These are phyloP conservation scores for Podilymbus podiceps DNA, from an alignment of 2,113 vertebrate species.

Conservation along the genomic window DNA sequence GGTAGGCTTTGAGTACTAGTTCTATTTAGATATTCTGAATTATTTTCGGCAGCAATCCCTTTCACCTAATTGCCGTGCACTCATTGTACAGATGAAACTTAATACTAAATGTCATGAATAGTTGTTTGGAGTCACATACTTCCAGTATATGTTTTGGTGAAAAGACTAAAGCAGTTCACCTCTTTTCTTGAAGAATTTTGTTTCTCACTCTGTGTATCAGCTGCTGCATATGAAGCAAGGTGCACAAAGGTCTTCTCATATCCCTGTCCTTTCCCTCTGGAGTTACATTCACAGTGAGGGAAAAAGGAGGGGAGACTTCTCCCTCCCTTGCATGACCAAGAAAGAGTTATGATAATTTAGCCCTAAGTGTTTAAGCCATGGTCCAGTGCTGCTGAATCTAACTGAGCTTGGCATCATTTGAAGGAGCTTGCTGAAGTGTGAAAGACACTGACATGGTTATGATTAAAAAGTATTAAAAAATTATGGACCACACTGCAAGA, in stretches of 20 bases:
- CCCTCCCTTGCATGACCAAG: background rate
- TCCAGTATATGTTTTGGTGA: background rate
- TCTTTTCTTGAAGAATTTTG: background rate
- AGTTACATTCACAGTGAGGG: background rate
- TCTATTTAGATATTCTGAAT: background rate
- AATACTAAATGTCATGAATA: background rate
- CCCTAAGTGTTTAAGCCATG: slow-evolving; percentile 20
- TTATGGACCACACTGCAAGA: slow-evolving; percentile 1
- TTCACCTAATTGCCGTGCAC: background rate
- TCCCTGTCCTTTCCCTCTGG: background rate
- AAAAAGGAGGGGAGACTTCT: background rate
- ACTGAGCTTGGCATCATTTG: slow-evolving; percentile 47
- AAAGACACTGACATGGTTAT: slow-evolving; percentile 29
- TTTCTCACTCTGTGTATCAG: background rate
- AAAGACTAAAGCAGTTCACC: background rate
- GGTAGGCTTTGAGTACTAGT: background rate
- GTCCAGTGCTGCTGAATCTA: slow-evolving; percentile 36
- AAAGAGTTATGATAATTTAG: slow-evolving; percentile 26
- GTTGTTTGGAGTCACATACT: background rate
- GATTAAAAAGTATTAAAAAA: slow-evolving; percentile 50
- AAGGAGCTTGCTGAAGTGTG: slow-evolving; percentile 60
- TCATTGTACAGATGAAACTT: background rate
- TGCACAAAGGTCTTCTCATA: background rate
- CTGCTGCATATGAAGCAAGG: background rate
- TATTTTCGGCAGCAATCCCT: background rate